These are phyloP conservation scores for Lepidochrysops patricia DNA, from an alignment of 2,888 invertebrate genomes.

Conservation along the genomic window DNA sequence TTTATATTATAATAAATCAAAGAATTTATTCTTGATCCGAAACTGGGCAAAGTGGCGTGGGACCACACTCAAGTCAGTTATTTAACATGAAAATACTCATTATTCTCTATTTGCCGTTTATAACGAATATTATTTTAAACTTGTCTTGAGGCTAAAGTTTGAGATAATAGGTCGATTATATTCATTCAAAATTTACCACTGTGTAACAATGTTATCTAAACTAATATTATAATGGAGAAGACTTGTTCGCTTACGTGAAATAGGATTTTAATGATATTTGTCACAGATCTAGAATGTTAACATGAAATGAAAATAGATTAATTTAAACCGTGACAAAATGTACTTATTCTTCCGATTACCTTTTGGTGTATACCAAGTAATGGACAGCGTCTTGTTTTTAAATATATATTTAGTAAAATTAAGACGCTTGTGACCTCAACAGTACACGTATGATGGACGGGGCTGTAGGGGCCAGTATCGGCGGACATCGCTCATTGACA, in stretches of 20 bases:
- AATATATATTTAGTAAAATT: background rate
- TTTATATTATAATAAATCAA: background rate
- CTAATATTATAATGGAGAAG: too few relatives aligned
- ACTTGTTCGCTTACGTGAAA: too few relatives aligned
- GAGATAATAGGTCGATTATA: background rate
- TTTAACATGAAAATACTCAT: background rate
- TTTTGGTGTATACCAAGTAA: too few relatives aligned
- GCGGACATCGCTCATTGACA: constrained; percentile 6
- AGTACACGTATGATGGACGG: background rate
- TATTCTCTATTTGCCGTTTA: background rate
- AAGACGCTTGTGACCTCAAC: background rate
- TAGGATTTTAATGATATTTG: too few relatives aligned
- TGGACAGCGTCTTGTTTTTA: too few relatives aligned
- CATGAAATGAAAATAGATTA: too few relatives aligned
- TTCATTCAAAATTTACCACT: background rate
- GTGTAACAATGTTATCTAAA: background rate
- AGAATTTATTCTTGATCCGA: background rate
- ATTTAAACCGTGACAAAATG: too few relatives aligned
- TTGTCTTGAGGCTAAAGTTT: background rate
- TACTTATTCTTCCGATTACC: too few relatives aligned
- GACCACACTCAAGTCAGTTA: background rate
- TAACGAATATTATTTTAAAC: background rate
- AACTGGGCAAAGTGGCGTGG: background rate
- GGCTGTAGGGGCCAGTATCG: background rate
- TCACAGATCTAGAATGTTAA: too few relatives aligned